Percentiles rank a stretch among this genome's conserved stretches.
Evolutionary conservation across 2,113 vertebrate genomes (phyloP).

Genomic region (Calidris pygmaea): DNA sequence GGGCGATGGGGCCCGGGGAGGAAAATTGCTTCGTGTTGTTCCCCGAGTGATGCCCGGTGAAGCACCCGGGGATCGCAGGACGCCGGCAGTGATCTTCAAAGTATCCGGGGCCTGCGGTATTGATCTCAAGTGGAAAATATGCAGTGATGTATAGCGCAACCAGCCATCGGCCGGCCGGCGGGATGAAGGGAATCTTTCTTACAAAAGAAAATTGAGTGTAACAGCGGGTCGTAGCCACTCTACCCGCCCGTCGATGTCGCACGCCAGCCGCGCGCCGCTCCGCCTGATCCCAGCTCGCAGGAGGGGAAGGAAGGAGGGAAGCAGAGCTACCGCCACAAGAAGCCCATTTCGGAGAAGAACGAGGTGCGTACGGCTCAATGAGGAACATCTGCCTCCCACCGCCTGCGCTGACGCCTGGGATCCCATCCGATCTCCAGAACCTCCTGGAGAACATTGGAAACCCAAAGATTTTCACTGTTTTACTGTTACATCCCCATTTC

Average conservation of each 20-base stretch:
- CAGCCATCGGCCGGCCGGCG: not conserved
- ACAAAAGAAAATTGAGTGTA: not conserved
- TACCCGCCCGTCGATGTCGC: accelerated
- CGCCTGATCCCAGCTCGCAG: not conserved
- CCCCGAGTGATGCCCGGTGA: not conserved
- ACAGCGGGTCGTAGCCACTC: not conserved
- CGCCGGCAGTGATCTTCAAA: not conserved
- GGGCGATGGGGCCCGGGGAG: accelerated
- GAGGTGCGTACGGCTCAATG: accelerated
- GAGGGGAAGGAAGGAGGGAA: accelerated
- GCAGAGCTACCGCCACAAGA: not conserved
- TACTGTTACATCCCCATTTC: not conserved
- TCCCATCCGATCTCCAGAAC: not conserved
- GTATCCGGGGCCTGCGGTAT: not conserved
- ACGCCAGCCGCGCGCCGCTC: not conserved
- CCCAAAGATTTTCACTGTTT: not conserved
- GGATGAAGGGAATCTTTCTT: not conserved
- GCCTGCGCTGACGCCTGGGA: accelerated
- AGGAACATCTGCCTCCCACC: not conserved
- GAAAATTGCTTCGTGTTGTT: not conserved
- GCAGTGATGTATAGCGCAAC: not conserved
- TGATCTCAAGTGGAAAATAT: conserved; percentile 42
- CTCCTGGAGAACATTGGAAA: not conserved
- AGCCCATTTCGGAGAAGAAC: not conserved
- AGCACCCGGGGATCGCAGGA: not conserved